Evolutionary conservation across 2,797 vertebrate species (phyloP).

Genomic region (Gadopsis bispinosus): DNA sequence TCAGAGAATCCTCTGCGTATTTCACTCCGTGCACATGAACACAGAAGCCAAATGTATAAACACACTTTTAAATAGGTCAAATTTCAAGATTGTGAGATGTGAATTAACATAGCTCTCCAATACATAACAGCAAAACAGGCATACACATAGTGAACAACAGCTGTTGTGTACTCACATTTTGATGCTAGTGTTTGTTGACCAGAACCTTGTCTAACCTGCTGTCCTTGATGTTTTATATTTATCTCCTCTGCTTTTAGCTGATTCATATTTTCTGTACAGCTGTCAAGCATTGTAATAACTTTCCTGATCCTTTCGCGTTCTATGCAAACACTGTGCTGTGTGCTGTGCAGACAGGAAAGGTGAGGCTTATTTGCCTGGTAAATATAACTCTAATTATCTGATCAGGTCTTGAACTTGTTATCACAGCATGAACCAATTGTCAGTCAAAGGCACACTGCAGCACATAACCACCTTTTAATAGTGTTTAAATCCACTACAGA

Average conservation of each 20-base stretch:
- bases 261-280: slow-evolving; percentile 36
- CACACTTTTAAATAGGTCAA: not conserved
- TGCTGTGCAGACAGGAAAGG: not conserved
- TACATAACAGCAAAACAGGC: not conserved
- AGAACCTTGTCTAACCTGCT: not conserved
- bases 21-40: not conserved
- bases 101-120: not conserved
- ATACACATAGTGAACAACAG: not conserved
- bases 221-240: not conserved
- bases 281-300: slow-evolving; percentile 33
- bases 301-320: slow-evolving; percentile 41
- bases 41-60: not conserved
- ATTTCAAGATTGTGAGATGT: not conserved
- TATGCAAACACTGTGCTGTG: slow-evolving; percentile 75
- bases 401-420: slow-evolving; percentile 29
- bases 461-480: not conserved
- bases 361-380: slow-evolving; percentile 77
- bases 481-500: not conserved
- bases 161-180: slow-evolving; percentile 44
- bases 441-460: not conserved
- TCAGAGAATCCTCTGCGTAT: not conserved
- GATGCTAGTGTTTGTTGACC: slow-evolving; percentile 8
- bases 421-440: slow-evolving; percentile 14
- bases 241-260: not conserved
- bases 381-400: slow-evolving; percentile 71